Base-by-base conservation (phyloP, 2,888 invertebrate species). In the Caenorhabditis plicata region DNA sequence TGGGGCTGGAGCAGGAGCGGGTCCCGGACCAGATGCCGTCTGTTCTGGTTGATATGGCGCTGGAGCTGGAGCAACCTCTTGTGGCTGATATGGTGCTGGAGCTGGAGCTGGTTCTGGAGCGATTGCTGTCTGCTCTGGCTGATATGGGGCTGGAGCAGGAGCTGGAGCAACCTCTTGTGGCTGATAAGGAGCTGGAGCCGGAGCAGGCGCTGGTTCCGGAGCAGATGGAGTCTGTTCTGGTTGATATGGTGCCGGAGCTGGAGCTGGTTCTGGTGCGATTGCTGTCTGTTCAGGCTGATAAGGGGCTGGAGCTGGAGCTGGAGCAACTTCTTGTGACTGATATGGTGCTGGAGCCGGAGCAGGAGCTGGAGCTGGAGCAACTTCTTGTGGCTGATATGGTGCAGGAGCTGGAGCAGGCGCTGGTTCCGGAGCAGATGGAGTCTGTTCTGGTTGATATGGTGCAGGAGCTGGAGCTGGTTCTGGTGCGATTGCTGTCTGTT, bases 231-330 rank as follows among this genome's bases (percentile, higher is more conserved):
- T 17, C 13, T 33, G 5, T 33, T 8, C n/a, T 38, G 36, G 42
- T 5, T 45, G 26, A 27, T 27, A 15, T 13, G 40, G 29, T 40
- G 22, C 41, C 26, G 52, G 27, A 17, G 50, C 36, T 22, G 35
- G 49, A 35, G 17, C 17, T 25, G 49, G 32, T 23, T 20, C 26
- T 20, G 42, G 42, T 25, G 26, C 35, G 20, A n/a, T n/a, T 5
- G 33, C n/a, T 5, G 33, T 17, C 13, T 33, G 5, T 33, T 8
- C n/a, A 31, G 36, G 42, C 4, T 45, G 26, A 27, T 27, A 15
- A 9, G 40, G 29, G 40, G 22, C 41, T 27, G 44, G 39, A 8
- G 32, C 43, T 26, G 47, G 43, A 22, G n/a, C 43, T 22, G 39
- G 38, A 25, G 36, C 36, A 8, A 15, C 26, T 27, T 26, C 32